Conservation (phyloP, 2,113 vertebrate genomes). For the Mastomys natalensis region DNA sequence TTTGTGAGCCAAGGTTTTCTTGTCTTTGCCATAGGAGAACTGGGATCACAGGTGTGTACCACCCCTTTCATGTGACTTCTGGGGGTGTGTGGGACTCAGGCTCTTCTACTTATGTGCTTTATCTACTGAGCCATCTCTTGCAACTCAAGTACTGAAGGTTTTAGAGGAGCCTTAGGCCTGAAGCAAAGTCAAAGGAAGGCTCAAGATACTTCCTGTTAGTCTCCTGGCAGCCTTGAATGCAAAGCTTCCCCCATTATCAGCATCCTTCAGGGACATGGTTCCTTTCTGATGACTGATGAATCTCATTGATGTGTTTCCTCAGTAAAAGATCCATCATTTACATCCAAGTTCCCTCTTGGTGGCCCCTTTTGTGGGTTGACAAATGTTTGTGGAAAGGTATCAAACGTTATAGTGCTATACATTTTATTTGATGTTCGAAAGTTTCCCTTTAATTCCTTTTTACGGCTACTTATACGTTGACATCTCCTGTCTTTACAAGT, state of each 20-base stretch:
- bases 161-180: not conserved
- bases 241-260: too few species aligned
- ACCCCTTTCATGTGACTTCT: not conserved
- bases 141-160: not conserved
- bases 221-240: not conserved
- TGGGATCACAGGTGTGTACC: not conserved
- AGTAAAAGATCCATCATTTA: not conserved
- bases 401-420: accelerated
- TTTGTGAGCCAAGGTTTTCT: not conserved
- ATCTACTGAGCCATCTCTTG: not conserved
- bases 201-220: not conserved
- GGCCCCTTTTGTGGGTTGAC: too few species aligned
- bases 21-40: not conserved
- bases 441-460: conserved; percentile 8
- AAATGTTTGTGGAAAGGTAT: too few species aligned
- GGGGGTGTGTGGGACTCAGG: not conserved
- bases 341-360: not conserved
- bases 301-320: not conserved
- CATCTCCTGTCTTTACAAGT: not conserved
- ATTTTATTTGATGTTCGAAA: not conserved
- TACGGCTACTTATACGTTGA: not conserved
- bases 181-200: not conserved
- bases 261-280: not conserved
- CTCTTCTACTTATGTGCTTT: not conserved
- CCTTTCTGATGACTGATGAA: too few species aligned